Evolutionary conservation across 2,113 vertebrate genomes (phyloP).

Genomic region (Calidris pygmaea): DNA sequence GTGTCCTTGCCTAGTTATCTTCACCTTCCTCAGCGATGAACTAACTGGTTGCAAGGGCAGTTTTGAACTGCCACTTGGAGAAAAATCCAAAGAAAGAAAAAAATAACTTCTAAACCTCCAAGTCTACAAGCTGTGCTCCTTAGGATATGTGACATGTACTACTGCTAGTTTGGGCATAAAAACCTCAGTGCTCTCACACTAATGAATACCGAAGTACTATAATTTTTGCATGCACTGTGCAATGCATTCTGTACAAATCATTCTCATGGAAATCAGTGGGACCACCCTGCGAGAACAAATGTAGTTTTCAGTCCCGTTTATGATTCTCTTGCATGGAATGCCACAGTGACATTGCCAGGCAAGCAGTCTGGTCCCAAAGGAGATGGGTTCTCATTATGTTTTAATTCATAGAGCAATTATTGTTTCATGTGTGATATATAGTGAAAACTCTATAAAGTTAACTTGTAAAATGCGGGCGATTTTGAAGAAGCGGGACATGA

Average conservation of each 20-base stretch:
- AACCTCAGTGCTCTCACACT: neutral
- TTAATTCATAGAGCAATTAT: neutral
- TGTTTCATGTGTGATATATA: neutral
- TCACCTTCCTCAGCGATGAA: neutral
- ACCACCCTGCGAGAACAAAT: neutral
- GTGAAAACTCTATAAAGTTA: neutral
- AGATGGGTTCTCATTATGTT: neutral
- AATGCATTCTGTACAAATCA: neutral
- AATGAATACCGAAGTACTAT: neutral
- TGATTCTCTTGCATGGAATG: neutral
- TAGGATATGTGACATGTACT: neutral
- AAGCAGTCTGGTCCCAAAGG: neutral
- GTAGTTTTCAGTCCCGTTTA: neutral
- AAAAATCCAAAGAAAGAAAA: neutral
- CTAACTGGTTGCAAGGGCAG: neutral
- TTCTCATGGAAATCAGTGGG: neutral
- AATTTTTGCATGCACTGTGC: neutral
- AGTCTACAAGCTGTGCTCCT: neutral
- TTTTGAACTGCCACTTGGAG: neutral
- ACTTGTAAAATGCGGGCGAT: neutral
- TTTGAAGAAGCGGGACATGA: neutral
- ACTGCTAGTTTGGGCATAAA: neutral
- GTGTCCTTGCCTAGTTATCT: neutral
- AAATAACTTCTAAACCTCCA: neutral
- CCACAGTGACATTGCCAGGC: neutral